Evolutionary conservation across 2,113 vertebrate genomes (phyloP).

Genomic region (Dinomys branickii): DNA sequence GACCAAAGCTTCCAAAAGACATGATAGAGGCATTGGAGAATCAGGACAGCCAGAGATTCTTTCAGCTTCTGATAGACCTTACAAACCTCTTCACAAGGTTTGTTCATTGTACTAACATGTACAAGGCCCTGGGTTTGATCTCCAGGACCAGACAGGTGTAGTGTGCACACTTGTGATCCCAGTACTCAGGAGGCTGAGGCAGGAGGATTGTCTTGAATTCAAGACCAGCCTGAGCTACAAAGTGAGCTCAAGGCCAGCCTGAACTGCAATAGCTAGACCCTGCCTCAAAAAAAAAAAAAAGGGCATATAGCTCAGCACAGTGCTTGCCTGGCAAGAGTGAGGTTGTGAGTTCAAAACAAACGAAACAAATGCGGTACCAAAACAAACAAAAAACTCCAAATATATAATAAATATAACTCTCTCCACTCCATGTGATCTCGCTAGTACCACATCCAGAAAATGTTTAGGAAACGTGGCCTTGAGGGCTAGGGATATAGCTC

Average conservation of each 20-base stretch:
- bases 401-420: background rate
- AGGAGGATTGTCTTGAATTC: background rate
- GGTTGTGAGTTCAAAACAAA: too few species aligned
- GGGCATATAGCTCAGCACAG: too few species aligned
- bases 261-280: background rate
- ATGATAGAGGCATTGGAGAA: background rate
- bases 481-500: too few species aligned
- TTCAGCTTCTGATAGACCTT: background rate
- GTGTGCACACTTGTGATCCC: background rate
- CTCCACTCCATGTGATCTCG: background rate
- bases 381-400: background rate
- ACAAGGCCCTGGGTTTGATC: background rate
- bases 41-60: background rate
- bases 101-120: background rate
- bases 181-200: background rate
- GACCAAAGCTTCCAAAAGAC: background rate
- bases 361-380: too few species aligned
- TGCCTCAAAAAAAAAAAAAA: background rate
- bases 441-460: background rate
- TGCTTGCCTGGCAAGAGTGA: too few species aligned
- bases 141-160: background rate
- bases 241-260: background rate
- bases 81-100: background rate
- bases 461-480: background rate
- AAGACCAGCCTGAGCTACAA: background rate